Percentiles rank a stretch among this genome's conserved stretches.
phyloP scores from a whole-genome alignment of 2,797 vertebrate species.

The Arctocebus calabarensis region DNA sequence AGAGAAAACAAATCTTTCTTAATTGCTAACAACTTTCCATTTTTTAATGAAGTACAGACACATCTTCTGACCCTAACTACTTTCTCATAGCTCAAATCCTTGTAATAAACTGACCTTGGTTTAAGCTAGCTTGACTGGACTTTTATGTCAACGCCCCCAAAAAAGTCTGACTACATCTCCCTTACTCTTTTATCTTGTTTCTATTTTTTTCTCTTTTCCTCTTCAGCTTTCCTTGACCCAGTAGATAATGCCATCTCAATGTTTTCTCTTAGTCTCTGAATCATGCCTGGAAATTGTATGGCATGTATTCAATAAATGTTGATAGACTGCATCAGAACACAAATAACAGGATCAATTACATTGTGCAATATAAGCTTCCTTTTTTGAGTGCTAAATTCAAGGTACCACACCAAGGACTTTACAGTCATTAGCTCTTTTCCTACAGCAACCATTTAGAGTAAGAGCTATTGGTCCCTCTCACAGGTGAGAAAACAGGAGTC shows the following conservation, averaged over 20 bases:
- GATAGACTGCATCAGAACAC: background rate
- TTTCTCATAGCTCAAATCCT: background rate
- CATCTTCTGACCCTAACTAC: background rate
- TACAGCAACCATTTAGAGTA: background rate
- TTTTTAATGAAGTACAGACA: conserved; percentile 31
- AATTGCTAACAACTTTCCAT: conserved; percentile 29
- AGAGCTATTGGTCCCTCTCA: background rate
- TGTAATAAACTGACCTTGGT: background rate
- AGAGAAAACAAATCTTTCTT: background rate
- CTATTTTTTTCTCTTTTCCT: background rate
- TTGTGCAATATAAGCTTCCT: background rate
- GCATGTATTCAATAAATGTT: background rate
- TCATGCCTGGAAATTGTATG: background rate
- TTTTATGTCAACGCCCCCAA: background rate
- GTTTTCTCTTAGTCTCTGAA: conserved; percentile 40
- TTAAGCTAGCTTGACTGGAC: background rate
- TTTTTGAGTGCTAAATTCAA: background rate
- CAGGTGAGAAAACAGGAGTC: background rate
- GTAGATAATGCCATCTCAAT: background rate
- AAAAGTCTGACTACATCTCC: background rate
- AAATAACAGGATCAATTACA: background rate
- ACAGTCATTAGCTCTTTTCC: background rate
- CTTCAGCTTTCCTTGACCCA: background rate
- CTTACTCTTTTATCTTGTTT: background rate
- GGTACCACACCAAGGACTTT: background rate